Evolutionary conservation across 1,140 invertebrate species (phyloP).

Genomic region (Ctenoplectra terminalis): DNA sequence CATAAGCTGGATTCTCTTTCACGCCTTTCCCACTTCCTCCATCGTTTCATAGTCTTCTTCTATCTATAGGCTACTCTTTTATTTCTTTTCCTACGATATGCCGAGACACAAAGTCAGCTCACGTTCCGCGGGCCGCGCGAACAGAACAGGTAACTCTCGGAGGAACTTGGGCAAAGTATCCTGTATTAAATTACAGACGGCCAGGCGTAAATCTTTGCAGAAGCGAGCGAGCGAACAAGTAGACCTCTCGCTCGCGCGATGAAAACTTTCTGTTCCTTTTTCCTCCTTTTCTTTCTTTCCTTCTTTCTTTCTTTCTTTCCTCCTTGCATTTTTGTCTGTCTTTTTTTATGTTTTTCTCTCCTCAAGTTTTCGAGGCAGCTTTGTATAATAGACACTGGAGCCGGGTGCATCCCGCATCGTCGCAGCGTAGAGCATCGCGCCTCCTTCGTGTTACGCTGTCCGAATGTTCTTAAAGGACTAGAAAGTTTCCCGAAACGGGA

Average conservation of each 20-base stretch:
- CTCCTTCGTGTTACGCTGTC: conserved; percentile 6
- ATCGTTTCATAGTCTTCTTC: not conserved
- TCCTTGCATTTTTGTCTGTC: not conserved
- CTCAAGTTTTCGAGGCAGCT: conserved; percentile 54
- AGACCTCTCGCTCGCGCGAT: conserved; percentile 38
- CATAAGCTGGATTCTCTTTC: conserved; percentile 26
- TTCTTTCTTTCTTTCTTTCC: not conserved
- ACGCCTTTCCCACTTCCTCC: too few species aligned
- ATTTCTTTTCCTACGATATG: conserved; percentile 46
- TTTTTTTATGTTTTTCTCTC: conserved; percentile 12
- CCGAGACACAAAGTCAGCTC: conserved; percentile 67
- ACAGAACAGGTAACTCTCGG: conserved; percentile 63
- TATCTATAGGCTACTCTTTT: not conserved
- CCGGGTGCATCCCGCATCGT: conserved; percentile 40
- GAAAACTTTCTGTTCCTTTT: conserved; percentile 41
- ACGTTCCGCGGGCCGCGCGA: conserved; percentile 56
- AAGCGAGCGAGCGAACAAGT: conserved; percentile 32
- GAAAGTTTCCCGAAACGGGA: not conserved
- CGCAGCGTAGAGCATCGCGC: conserved; percentile 36
- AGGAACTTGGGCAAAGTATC: conserved; percentile 67
- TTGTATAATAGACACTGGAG: conserved; percentile 60
- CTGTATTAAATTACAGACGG: conserved; percentile 71
- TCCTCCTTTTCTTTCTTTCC: too few species aligned
- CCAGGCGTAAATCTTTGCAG: conserved; percentile 67
- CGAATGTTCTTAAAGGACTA: conserved; percentile 55